Percentiles rank a stretch among this genome's conserved stretches.
Evolutionary conservation across 2,113 vertebrate species (phyloP).

Genomic region (Dicaeum eximium): DNA sequence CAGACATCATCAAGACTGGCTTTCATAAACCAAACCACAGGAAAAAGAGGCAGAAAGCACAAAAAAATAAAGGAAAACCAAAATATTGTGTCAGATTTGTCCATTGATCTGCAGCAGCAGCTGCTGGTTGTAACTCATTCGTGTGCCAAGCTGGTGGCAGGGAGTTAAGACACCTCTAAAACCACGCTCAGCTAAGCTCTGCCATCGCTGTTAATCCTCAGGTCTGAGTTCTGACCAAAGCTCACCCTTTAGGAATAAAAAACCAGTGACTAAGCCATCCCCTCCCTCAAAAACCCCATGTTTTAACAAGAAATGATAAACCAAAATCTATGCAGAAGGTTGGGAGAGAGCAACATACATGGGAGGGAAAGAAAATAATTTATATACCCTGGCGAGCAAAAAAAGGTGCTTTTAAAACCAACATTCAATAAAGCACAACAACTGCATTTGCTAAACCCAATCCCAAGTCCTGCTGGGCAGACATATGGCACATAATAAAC

Average conservation of each 20-base stretch:
- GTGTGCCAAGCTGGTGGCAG: background rate
- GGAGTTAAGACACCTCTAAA: background rate
- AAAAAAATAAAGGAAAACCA: background rate
- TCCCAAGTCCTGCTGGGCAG: background rate
- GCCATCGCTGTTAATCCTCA: rapidly evolving
- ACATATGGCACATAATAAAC: constrained; percentile 10
- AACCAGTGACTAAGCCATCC: background rate
- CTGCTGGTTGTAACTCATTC: background rate
- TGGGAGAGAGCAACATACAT: background rate
- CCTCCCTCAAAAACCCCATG: background rate
- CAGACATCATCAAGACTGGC: rapidly evolving
- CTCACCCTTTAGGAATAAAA: background rate
- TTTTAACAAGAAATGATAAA: background rate
- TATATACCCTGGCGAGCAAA: rapidly evolving
- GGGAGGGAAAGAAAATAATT: background rate
- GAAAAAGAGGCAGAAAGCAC: background rate
- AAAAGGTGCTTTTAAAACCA: background rate
- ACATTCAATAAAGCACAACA: background rate
- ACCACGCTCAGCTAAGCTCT: background rate
- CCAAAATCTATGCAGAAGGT: background rate
- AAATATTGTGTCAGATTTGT: background rate
- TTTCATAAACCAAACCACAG: background rate
- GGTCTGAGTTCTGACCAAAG: background rate
- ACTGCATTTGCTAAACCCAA: background rate
- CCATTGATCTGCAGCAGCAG: background rate